Evolutionary conservation across 2,888 invertebrate species (phyloP), one percentile per base, ranked within the genome.

Genomic region (Melinaea menophilus): DNA sequence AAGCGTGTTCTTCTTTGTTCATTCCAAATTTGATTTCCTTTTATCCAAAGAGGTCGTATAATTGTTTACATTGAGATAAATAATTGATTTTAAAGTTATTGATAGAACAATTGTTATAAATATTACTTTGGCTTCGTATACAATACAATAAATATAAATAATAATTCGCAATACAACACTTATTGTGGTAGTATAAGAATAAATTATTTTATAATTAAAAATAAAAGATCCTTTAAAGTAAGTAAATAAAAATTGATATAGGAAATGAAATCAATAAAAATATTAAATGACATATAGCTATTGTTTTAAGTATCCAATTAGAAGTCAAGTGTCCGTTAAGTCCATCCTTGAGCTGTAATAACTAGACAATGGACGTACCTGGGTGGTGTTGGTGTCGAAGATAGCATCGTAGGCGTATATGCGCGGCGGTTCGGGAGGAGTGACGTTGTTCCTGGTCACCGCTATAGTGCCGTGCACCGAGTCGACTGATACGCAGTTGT

Each of bases 361-460:
- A 41, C 41, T 41, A 41, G 9, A 9, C 41, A 41, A 9, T 41
- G 9, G 7, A 59, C 75, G 61, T 77, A 97, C 95, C 92, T 98
- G 96, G 65, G 95, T 95, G 0, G 97, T 96, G 72, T 95, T 94
- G 22, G 93, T 93, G 58, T 95, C 96, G 84, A 99, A 99, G 41
- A 98, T 97, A 55, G 96, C 95, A 85, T 99, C 99, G 80, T 99
- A 99, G 9, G 96, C 96, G 82, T 98, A 99, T 0, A 94, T 93
- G 85, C 98, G 96, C 0, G 96, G 95, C 41, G 96, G 95, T 75
- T 96, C 96, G 11, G 93, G 93, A 0, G 93, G 92, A 0, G 92
- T 91, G 46, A 93, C 93, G 74, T 94, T 94, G 58, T 94, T 95
- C 82, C 96, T 94, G 55, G 93, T 93, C 12, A 98, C 94, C 5